These are phyloP conservation scores for Eolophus roseicapilla DNA, from an alignment of 2,113 vertebrate species.

Conservation along the genomic window DNA sequence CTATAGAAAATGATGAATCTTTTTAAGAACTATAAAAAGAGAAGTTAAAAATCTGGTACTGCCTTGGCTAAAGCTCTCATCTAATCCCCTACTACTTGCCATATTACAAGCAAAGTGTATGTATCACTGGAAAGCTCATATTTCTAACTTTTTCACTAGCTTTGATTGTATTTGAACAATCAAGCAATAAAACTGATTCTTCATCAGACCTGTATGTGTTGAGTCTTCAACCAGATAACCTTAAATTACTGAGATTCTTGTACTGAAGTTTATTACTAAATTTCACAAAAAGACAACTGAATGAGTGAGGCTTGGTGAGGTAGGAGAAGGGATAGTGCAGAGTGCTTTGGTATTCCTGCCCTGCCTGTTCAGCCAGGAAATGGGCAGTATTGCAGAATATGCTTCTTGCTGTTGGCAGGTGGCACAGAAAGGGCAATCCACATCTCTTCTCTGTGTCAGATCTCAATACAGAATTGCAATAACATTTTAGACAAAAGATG, in stretches of 20 bases:
- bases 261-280: background rate
- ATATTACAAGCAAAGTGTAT: background rate
- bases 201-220: background rate
- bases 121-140: background rate
- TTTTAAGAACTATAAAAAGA: background rate
- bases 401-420: background rate
- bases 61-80: background rate
- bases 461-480: background rate
- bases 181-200: background rate
- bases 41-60: background rate
- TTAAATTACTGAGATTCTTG: background rate
- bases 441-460: background rate
- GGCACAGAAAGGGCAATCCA: background rate
- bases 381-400: background rate
- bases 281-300: background rate
- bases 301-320: background rate
- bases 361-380: background rate
- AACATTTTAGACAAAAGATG: background rate
- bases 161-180: background rate
- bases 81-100: background rate
- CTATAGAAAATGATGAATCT: background rate
- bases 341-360: background rate
- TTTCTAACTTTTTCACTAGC: background rate
- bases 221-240: background rate
- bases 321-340: fast-evolving